Percentiles rank a stretch among this genome's conserved stretches.
These are phyloP conservation scores for Griposia aprilina DNA, from an alignment of 2,888 invertebrate genomes.

Conservation along the genomic window DNA sequence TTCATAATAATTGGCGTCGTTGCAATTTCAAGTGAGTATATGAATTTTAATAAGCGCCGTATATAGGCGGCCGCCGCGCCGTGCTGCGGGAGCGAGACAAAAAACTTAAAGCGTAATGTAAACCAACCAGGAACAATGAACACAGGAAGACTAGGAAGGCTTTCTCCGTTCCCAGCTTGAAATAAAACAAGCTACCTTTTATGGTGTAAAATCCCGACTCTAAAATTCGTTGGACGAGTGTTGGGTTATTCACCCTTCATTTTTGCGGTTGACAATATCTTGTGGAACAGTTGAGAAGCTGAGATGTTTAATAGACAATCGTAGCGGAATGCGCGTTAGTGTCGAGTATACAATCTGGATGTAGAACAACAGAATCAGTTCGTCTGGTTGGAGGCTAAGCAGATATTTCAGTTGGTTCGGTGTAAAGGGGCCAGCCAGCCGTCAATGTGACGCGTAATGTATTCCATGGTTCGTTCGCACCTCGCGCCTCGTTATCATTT, in stretches of 20 bases:
- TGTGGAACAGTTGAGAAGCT: slow-evolving; percentile 38
- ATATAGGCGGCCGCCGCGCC: slow-evolving; percentile 65
- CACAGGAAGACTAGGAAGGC: slow-evolving; percentile 70
- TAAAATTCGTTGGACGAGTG: slow-evolving; percentile 52
- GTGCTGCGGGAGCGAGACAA: slow-evolving; percentile 64
- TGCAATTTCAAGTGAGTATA: slow-evolving; percentile 76
- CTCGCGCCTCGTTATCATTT: slow-evolving; percentile 72
- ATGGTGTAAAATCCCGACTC: slow-evolving; percentile 51
- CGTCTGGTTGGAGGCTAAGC: slow-evolving; percentile 11
- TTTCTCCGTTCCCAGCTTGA: slow-evolving; percentile 55
- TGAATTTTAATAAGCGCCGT: slow-evolving; percentile 82
- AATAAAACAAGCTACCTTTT: slow-evolving; percentile 59
- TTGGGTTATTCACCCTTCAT: slow-evolving; percentile 57
- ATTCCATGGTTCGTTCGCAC: slow-evolving; percentile 63
- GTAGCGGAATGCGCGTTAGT: slow-evolving; percentile 45
- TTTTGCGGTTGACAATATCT: slow-evolving; percentile 49
- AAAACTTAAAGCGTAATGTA: slow-evolving; percentile 70
- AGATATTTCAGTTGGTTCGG: slow-evolving; percentile 52
- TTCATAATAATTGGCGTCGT: slow-evolving; percentile 78
- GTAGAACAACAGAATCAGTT: slow-evolving; percentile 58
- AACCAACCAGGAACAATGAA: slow-evolving; percentile 70
- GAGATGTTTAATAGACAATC: slow-evolving; percentile 53
- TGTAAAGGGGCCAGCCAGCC: slow-evolving; percentile 65
- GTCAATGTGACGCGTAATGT: slow-evolving; percentile 56
- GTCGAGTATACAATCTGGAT: slow-evolving; percentile 50